These are phyloP conservation scores for Hirtodrosophila alboralis DNA, from an alignment of 2,888 invertebrate species.

Conservation along the genomic window DNA sequence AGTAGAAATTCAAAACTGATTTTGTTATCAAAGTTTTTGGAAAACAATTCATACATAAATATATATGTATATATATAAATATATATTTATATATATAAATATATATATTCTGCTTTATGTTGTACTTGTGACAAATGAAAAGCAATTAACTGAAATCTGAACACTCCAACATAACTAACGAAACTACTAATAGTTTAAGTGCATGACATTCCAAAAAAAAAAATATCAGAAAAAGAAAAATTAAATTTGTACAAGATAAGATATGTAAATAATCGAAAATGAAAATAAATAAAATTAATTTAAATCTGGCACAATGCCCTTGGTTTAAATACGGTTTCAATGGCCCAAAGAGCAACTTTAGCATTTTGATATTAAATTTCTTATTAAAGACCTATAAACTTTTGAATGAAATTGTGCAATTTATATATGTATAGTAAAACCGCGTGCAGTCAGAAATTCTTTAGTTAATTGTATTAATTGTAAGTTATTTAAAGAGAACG, in stretches of 20 bases:
- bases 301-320: slow-evolving; percentile 30
- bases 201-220: slow-evolving; percentile 71
- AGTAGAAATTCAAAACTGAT: slow-evolving; percentile 76
- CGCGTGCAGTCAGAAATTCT: slow-evolving; percentile 73
- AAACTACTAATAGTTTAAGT: slow-evolving; percentile 57
- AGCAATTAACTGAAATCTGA: slow-evolving; percentile 29
- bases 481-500: slow-evolving; percentile 61
- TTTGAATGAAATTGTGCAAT: slow-evolving; percentile 71
- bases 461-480: slow-evolving; percentile 52
- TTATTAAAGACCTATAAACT: slow-evolving; percentile 62
- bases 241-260: slow-evolving; percentile 9
- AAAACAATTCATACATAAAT: slow-evolving; percentile 46
- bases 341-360: slow-evolving; percentile 81
- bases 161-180: slow-evolving; percentile 40
- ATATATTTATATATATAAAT: slow-evolving; percentile 9
- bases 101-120: slow-evolving; percentile 59
- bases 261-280: slow-evolving; percentile 8
- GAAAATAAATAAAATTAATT: background rate
- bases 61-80: slow-evolving; percentile 9
- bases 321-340: slow-evolving; percentile 62
- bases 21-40: slow-evolving; percentile 21
- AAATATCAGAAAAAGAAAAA: slow-evolving; percentile 24
- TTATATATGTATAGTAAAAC: slow-evolving; percentile 64
- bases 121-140: slow-evolving; percentile 26
- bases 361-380: slow-evolving; percentile 27